Evolutionary conservation across 2,113 vertebrate species (phyloP), one percentile per base, ranked within the genome.

Genomic region (Albula goreensis): DNA sequence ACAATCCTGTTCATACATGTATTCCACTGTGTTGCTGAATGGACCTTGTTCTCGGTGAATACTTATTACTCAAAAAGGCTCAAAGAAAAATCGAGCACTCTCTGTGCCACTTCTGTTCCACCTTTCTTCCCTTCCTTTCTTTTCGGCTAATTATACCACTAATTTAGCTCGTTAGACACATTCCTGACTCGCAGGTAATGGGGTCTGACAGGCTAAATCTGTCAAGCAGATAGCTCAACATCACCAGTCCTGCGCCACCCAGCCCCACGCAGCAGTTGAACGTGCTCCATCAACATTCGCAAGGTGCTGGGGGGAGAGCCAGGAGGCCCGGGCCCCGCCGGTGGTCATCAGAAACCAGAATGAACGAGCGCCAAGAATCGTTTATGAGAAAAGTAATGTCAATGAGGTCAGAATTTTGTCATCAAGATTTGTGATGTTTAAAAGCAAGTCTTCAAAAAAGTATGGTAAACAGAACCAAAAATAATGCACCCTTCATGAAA

Each of bases 61-160:
- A 84, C 87, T 90, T 88, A 88, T 85, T 25, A 85, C 70, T 79
- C 74, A 85, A 41, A 22, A 3, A 19, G 84, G 19, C 63, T 57
- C 31, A 80, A 48, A 70, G 50, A 85, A 77, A 82, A 60, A 88
- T 84, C 51, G 84, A 83, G 88, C 85, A 87, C 83, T 80, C 89
- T 85, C 86, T 85, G 88, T 88, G 88, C 84, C 87, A 89, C 84
- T 83, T 85, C 86, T 78, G 79, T 66, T 84, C 82, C 86, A 84
- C 52, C 56, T 80, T n/a, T 66, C 81, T 31, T 66, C 66, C 85
- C 87, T 83, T 84, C 90, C 89, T 90, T 92, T 88, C 88, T 91
- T 89, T 91, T 88, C 86, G 88, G 87, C 89, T 92, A 92, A 92
- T 92, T 92, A 92, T 91, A 92, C 87, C 86, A 87, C 87, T 91